Percentiles rank a stretch among this genome's conserved stretches.
These are phyloP conservation scores for Ornithoptera priamus DNA, from an alignment of 2,888 invertebrate species.

Conservation along the genomic window DNA sequence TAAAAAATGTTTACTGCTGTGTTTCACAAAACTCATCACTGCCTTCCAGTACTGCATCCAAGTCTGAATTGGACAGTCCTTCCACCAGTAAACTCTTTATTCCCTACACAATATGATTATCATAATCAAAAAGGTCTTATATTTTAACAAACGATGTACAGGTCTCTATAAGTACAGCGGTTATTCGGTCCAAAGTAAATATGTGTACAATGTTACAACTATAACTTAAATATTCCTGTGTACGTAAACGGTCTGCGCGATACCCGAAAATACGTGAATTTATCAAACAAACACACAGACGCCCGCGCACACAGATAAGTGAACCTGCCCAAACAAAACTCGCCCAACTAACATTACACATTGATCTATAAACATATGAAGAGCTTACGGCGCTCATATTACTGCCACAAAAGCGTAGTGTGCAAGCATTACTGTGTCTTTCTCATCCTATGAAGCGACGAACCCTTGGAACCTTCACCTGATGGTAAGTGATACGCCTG, in stretches of 20 bases:
- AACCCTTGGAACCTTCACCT: too few species aligned
- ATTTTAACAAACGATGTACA: background rate
- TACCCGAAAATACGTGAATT: conserved; percentile 53
- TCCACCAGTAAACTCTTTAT: too few species aligned
- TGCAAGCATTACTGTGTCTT: too few species aligned
- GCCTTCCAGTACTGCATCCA: too few species aligned
- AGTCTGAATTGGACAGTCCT: too few species aligned
- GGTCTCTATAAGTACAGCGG: too few species aligned
- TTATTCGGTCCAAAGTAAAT: conserved; percentile 29
- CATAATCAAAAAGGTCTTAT: background rate
- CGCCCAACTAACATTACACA: conserved; percentile 33
- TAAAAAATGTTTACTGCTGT: too few species aligned
- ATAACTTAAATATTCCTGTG: conserved; percentile 36
- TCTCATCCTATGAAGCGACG: too few species aligned
- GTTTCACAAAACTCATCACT: too few species aligned
- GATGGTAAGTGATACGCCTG: too few species aligned
- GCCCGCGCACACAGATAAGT: conserved; percentile 26
- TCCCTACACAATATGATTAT: background rate
- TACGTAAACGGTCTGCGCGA: conserved; percentile 36
- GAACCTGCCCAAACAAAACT: conserved; percentile 33
- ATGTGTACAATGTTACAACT: conserved; percentile 45
- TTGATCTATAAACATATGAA: conserved; percentile 31
- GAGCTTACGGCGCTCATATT: conserved; percentile 2
- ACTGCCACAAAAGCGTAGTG: too few species aligned
- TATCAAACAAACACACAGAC: conserved; percentile 49